phyloP scores from a whole-genome alignment of 1,140 invertebrate species.

The Listronotus bonariensis region DNA sequence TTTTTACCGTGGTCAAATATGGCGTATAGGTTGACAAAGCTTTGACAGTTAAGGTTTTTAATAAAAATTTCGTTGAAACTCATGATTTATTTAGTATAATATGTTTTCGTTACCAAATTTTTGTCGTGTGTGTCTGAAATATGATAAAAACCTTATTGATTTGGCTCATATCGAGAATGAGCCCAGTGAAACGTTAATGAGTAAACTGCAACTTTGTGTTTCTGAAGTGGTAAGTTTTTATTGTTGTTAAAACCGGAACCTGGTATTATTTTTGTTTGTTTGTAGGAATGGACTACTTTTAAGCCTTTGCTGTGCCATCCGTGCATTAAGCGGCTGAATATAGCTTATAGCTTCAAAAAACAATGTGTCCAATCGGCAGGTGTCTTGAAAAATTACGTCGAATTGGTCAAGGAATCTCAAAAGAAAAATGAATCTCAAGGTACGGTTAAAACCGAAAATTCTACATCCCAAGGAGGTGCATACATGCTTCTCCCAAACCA shows the following conservation, averaged over 20 bases:
- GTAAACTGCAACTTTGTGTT: conserved; percentile 50
- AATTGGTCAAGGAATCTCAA: conserved; percentile 46
- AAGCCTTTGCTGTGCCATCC: conserved; percentile 51
- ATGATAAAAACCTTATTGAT: conserved; percentile 50
- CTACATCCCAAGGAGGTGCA: conserved; percentile 26
- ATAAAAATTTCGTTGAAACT: conserved; percentile 34
- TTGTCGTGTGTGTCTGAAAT: conserved; percentile 51
- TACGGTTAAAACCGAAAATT: conserved; percentile 20
- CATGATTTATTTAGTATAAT: conserved; percentile 40
- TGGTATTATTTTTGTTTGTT: conserved; percentile 34
- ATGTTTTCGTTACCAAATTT: conserved; percentile 52
- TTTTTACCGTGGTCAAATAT: conserved; percentile 45
- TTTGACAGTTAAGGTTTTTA: conserved; percentile 44
- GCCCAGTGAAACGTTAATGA: conserved; percentile 47
- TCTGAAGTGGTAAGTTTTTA: conserved; percentile 52
- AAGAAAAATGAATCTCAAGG: conserved; percentile 47
- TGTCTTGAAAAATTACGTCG: conserved; percentile 47
- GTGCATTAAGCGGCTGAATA: conserved; percentile 48
- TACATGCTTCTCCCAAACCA: conserved; percentile 47
- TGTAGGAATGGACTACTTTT: conserved; percentile 51
- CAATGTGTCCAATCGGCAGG: conserved; percentile 49
- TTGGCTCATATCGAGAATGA: conserved; percentile 48
- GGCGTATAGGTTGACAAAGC: conserved; percentile 48
- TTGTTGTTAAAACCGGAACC: conserved; percentile 35
- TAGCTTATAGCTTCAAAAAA: conserved; percentile 49